Evolutionary conservation across 2,888 invertebrate species (phyloP), one percentile per base, ranked within the genome.

Genomic region (Melanchra persicariae): DNA sequence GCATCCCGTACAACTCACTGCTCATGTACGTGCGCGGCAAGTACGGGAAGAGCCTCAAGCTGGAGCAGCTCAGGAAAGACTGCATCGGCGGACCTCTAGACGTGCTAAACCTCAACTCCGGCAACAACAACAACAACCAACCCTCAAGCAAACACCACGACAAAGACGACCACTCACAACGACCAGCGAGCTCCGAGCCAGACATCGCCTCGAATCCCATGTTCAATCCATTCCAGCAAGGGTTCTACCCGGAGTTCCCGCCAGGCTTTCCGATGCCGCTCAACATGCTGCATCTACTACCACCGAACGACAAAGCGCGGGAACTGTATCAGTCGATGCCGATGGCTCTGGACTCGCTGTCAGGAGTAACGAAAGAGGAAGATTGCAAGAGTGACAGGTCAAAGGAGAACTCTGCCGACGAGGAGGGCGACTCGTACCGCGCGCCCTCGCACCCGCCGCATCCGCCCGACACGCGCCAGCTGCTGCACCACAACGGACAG

Each of bases 21-120:
- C 95, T 98, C 69, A 98, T 98, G 98, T 98, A 98, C 95, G 98
- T 98, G 40, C 97, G 98, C 59, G 98, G 98, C 65, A 98, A 98
- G 91, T 98, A 98, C 92, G 98, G 98, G n/a, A 98, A 98, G 93
- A 98, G 98, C 89, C 96, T 98, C 73, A 98, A 98, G 89, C 95
- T 98, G 77, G 98, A 98, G 89, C 98, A 98, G 91, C 96, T 98
- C 75, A 96, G 98, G 87, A 98, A 98, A 94, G 98, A 98, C 93
- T 98, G 98, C 93, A 98, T 98, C 91, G 98, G 98, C 69, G 98
- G 98, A 0, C 98, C 98, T 12, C 97, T 98, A 22, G 98, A 98
- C 91, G 96, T 97, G 70, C 92, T 97, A 59, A 97, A 96, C 83
- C 95, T 97, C 89, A 97, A 97, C 84, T 96, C 97, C 45, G 96